Evolutionary conservation across 2,797 vertebrate species (phyloP).

Genomic region (Sebastes alutus): DNA sequence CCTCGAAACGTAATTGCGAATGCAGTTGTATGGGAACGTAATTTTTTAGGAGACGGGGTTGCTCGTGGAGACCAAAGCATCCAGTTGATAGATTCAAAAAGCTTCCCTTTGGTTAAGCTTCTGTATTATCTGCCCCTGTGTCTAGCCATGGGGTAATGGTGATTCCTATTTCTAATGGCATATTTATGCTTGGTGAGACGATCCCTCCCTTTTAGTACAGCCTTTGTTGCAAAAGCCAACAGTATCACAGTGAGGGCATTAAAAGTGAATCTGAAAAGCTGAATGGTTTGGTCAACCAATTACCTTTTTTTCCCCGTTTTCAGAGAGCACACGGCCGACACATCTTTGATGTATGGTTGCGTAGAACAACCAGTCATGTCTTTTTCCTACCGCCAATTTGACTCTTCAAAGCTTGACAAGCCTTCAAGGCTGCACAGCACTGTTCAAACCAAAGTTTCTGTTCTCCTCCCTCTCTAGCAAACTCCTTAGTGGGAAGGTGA

Average conservation of each 20-base stretch:
- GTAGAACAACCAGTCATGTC: not conserved
- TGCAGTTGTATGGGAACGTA: too few relatives aligned
- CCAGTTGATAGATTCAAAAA: not conserved
- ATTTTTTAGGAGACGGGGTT: too few relatives aligned
- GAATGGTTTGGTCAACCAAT: too few relatives aligned
- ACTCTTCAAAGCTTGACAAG: not conserved
- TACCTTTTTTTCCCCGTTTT: not conserved
- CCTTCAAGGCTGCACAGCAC: not conserved
- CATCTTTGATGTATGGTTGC: not conserved
- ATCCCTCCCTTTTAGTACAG: too few relatives aligned
- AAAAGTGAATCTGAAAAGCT: too few relatives aligned
- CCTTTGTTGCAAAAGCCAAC: too few relatives aligned
- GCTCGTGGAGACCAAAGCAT: not conserved
- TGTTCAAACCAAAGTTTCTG: not conserved
- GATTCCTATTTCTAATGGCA: too few relatives aligned
- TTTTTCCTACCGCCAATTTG: not conserved
- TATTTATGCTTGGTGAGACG: too few relatives aligned
- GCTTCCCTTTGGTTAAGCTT: not conserved
- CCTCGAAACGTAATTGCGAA: rapidly evolving
- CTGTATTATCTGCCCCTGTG: not conserved
- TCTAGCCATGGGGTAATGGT: rapidly evolving
- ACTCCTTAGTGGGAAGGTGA: not conserved
- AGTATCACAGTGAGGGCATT: too few relatives aligned
- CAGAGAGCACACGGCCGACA: not conserved
- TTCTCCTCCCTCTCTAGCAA: not conserved